Percentiles rank a stretch among this genome's conserved stretches.
Conservation (phyloP, 2,797 vertebrate species). For the Pseudopleuronectes americanus region DNA sequence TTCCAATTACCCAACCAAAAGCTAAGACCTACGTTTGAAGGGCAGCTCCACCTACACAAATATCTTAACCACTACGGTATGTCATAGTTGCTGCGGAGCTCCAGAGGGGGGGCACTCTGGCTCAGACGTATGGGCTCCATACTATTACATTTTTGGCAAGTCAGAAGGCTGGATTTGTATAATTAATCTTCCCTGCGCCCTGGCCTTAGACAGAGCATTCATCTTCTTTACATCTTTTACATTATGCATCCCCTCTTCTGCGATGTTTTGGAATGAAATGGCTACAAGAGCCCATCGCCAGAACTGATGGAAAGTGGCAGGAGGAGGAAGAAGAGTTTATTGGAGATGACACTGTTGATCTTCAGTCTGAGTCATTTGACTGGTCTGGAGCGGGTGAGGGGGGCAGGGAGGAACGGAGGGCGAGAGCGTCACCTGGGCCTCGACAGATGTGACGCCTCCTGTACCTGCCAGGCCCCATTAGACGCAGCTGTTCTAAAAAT, state of each 20-base stretch:
- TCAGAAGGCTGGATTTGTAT: conserved; percentile 61
- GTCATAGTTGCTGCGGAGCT: conserved; percentile 18
- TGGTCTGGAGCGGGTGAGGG: conserved; percentile 64
- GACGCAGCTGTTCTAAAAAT: conserved; percentile 84
- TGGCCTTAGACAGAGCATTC: conserved; percentile 75
- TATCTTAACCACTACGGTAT: conserved; percentile 1
- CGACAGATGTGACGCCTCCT: conserved; percentile 85
- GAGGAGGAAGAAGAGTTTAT: conserved; percentile 79
- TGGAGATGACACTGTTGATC: conserved; percentile 84
- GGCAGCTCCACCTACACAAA: conserved; percentile 8
- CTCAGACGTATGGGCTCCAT: conserved; percentile 54
- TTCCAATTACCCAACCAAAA: neutral
- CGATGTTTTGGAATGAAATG: conserved; percentile 79
- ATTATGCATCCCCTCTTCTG: conserved; percentile 79
- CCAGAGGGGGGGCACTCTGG: conserved; percentile 36
- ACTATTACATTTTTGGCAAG: conserved; percentile 49
- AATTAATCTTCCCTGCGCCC: conserved; percentile 75
- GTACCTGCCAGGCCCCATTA: conserved; percentile 86
- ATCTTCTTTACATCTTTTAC: conserved; percentile 79
- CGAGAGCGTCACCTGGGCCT: conserved; percentile 80
- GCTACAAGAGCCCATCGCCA: conserved; percentile 75
- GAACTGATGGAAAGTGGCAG: conserved; percentile 80
- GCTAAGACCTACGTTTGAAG: conserved; percentile 13
- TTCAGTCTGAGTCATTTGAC: conserved; percentile 83
- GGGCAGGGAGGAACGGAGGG: conserved; percentile 57